Evolutionary conservation across 2,888 invertebrate genomes (phyloP).

Genomic region (Drosophila parthenogenetica): DNA sequence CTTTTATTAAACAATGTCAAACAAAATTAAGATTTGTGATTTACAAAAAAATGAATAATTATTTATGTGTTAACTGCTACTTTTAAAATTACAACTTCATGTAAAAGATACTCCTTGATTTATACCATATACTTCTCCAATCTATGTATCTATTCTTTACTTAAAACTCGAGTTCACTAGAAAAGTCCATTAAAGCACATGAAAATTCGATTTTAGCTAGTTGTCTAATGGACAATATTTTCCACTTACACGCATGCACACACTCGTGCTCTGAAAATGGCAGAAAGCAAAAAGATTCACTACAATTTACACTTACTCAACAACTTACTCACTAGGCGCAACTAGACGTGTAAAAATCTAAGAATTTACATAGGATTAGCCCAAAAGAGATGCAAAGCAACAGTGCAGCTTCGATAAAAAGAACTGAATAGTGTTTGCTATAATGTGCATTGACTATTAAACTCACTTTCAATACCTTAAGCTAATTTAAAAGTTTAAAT

Average conservation of each 20-base stretch:
- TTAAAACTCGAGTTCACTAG: constrained; percentile 45
- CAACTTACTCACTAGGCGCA: constrained; percentile 32
- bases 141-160: too few species aligned
- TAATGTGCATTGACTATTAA: neutral
- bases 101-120: too few species aligned
- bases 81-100: too few species aligned
- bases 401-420: neutral
- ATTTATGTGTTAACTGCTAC: too few species aligned
- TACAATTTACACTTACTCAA: constrained; percentile 60
- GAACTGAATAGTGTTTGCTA: neutral
- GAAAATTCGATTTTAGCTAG: constrained; percentile 57
- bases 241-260: constrained; percentile 3
- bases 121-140: too few species aligned
- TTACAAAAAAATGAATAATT: too few species aligned
- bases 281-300: constrained; percentile 58
- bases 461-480: neutral
- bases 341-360: constrained; percentile 70
- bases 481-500: neutral
- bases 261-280: constrained; percentile 27
- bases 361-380: constrained; percentile 66
- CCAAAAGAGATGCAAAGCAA: constrained; percentile 29
- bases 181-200: constrained; percentile 73
- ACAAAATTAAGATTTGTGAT: too few species aligned
- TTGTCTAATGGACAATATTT: constrained; percentile 58
- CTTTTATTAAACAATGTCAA: too few species aligned